phyloP scores from a whole-genome alignment of 2,797 vertebrate genomes.

The Gallinago nigripennis region DNA sequence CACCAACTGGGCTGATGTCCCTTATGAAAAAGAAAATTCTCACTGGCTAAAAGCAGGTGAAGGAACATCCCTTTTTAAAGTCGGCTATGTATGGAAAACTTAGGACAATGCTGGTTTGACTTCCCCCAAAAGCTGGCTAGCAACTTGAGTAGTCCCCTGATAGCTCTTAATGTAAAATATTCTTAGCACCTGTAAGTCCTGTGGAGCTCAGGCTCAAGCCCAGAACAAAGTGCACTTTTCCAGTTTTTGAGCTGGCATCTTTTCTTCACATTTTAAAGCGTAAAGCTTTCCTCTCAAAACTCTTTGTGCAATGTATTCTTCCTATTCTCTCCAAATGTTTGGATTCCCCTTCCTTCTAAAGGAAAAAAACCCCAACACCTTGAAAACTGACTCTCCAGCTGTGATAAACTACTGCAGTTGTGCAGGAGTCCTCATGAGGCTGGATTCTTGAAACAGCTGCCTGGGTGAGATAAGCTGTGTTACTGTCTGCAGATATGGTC shows the following conservation, averaged over 20 bases:
- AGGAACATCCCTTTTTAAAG: not conserved
- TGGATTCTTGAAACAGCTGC: not conserved
- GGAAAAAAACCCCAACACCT: not conserved
- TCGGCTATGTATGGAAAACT: not conserved
- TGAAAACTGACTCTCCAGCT: not conserved
- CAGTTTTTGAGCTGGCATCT: not conserved
- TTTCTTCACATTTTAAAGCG: not conserved
- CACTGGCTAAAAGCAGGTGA: not conserved
- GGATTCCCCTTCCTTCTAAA: not conserved
- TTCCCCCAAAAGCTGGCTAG: not conserved
- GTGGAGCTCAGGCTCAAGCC: not conserved
- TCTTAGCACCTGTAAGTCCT: not conserved
- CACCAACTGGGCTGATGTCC: not conserved
- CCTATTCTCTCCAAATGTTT: not conserved
- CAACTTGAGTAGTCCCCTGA: not conserved
- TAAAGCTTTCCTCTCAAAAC: not conserved
- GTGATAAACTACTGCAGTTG: not conserved
- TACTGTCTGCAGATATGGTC: not conserved
- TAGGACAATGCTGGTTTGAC: not conserved
- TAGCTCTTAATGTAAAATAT: not conserved
- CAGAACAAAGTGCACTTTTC: not conserved
- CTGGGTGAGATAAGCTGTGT: not conserved
- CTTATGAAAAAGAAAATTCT: not conserved
- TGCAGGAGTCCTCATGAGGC: not conserved
- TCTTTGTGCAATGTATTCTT: not conserved